A percentile compares a stretch with the other conserved stretches of the same genome.
These are phyloP conservation scores for Poeciliopsis gracilis DNA, from an alignment of 2,797 vertebrate genomes.

Conservation along the genomic window DNA sequence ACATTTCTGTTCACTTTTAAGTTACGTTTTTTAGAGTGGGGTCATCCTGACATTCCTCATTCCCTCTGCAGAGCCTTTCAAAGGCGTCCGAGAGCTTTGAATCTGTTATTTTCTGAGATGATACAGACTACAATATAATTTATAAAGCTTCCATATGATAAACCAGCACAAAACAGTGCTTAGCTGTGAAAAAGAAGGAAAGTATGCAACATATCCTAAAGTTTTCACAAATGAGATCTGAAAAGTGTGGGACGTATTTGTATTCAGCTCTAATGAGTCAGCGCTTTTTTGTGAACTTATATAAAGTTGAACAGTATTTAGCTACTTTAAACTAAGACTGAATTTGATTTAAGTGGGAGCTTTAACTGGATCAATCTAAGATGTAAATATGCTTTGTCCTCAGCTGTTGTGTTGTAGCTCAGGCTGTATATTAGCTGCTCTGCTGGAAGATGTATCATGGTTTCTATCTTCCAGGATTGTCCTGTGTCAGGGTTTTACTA, in stretches of 20 bases:
- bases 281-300: not conserved
- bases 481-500: not conserved
- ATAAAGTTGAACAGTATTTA: not conserved
- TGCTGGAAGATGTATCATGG: not conserved
- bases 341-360: not conserved
- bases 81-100: not conserved
- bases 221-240: not conserved
- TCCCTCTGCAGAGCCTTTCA: not conserved
- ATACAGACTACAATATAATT: not conserved
- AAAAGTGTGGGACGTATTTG: not conserved
- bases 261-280: not conserved
- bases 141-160: not conserved
- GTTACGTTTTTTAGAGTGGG: too few species aligned
- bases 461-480: not conserved
- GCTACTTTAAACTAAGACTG: not conserved
- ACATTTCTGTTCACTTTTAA: slow-evolving; percentile 10
- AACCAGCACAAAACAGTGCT: not conserved
- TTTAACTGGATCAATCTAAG: not conserved
- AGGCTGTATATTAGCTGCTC: not conserved
- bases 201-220: not conserved
- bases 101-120: not conserved
- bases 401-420: not conserved
- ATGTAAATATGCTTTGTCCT: not conserved
- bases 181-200: not conserved
- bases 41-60: not conserved